Conservation (phyloP, 1,140 invertebrate species). For the Oncopodura yosiiana region DNA sequence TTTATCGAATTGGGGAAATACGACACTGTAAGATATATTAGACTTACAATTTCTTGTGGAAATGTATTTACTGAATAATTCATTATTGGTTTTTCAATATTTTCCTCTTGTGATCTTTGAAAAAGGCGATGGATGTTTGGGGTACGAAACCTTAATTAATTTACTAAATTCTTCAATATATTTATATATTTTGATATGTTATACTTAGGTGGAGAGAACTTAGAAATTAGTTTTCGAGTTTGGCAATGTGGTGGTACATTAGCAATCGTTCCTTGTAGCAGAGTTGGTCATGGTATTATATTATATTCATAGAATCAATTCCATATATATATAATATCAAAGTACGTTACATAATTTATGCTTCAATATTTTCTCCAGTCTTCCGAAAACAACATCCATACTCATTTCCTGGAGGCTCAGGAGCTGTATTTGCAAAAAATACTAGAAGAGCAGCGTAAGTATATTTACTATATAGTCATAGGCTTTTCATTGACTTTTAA, state of each 20-base stretch:
- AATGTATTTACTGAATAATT: constrained; percentile 73
- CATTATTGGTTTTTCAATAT: constrained; percentile 46
- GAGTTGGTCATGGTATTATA: constrained; percentile 71
- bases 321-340: not conserved
- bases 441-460: constrained; percentile 60
- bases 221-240: constrained; percentile 67
- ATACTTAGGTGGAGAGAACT: too few relatives aligned
- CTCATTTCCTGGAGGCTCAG: constrained; percentile 84
- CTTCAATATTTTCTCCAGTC: constrained; percentile 9
- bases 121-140: constrained; percentile 10
- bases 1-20: constrained; percentile 93
- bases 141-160: too few relatives aligned
- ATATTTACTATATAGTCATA: not conserved
- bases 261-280: constrained; percentile 87
- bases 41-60: not conserved
- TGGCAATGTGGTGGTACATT: constrained; percentile 93
- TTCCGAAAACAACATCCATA: constrained; percentile 90
- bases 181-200: too few relatives aligned
- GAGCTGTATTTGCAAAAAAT: constrained; percentile 79
- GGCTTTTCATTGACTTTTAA: not conserved
- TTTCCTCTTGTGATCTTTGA: not conserved
- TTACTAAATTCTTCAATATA: constrained; percentile 23
- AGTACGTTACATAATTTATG: not conserved
- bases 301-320: constrained; percentile 1
- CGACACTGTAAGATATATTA: constrained; percentile 53